Percentiles rank a stretch among this genome's conserved stretches.
phyloP scores from a whole-genome alignment of 1,140 invertebrate genomes.

The Mycetomoellerius zeteki region DNA sequence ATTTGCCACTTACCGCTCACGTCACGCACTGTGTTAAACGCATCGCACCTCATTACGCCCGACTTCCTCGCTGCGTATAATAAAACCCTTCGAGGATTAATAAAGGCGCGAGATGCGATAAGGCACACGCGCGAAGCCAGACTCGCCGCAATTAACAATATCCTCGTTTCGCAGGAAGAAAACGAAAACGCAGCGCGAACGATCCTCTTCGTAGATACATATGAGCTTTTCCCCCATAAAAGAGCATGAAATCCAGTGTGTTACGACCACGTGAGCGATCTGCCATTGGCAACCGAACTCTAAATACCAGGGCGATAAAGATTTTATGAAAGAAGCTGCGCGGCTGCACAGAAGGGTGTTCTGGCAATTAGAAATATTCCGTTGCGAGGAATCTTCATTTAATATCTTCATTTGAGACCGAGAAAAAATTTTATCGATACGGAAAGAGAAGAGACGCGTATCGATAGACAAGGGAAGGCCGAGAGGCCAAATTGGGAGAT shows the following conservation, averaged over 20 bases:
- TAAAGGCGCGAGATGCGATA: conserved; percentile 47
- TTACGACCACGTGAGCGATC: conserved; percentile 66
- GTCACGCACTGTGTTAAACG: conserved; percentile 41
- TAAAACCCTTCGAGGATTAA: conserved; percentile 55
- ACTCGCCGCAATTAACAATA: conserved; percentile 59
- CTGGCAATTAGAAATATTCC: conserved; percentile 82
- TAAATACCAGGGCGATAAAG: conserved; percentile 79
- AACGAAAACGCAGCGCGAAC: conserved; percentile 6
- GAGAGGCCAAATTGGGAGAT: conserved; percentile 27
- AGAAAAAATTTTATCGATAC: conserved; percentile 75
- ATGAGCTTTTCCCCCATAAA: not conserved
- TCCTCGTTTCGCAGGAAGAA: conserved; percentile 5
- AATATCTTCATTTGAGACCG: conserved; percentile 78
- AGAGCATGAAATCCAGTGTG: conserved; percentile 25
- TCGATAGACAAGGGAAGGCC: not conserved
- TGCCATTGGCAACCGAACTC: conserved; percentile 68
- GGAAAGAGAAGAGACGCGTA: not conserved
- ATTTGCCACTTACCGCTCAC: conserved; percentile 35
- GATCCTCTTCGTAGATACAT: conserved; percentile 1
- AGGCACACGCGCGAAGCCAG: not conserved
- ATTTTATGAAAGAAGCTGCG: conserved; percentile 79
- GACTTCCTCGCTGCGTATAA: conserved; percentile 30
- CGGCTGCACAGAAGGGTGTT: conserved; percentile 4
- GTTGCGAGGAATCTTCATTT: conserved; percentile 74
- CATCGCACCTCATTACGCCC: conserved; percentile 43